Evolutionary conservation across 2,888 invertebrate species (phyloP), one percentile per base, ranked within the genome.

Genomic region (Poecilobothrus nobilitatus): DNA sequence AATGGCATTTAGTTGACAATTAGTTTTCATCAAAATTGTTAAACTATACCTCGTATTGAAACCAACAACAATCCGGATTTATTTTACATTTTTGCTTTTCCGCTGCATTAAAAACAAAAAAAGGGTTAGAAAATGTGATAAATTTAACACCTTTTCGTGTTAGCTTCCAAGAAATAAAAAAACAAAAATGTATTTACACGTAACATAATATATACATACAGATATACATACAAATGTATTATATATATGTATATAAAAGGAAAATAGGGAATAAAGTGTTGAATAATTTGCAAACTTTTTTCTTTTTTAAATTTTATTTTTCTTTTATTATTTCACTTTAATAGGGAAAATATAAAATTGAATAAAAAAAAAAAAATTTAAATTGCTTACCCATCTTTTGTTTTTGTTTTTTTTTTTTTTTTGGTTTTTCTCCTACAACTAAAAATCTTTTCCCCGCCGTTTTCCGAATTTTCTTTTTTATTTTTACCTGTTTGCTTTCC

Each of bases 71-170:
- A 41, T 41, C n/a, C n/a, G 7, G 9, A 3, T 8, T 41, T 8
- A 41, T 41, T 41, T 41, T 53, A 53, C 15, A 53, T 27, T 27
- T 27, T 27, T n/a, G n/a, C 27, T 18, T n/a, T 18, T 18, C 15
- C 1, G 15, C 18, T 2, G 53, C 18, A 53, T 5, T 27, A 27
- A 27, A 12, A 53, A n/a, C n/a, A n/a, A n/a, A 53, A 53, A 53
- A 53, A 53, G 53, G 53, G 53, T 53, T 53, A n/a, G 3, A 53
- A 53, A 53, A 53, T 12, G 53, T 53, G 53, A 53, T 53, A 53
- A 53, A 53, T 53, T 53, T 53, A 53, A 53, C 53, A n/a, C 53
- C 53, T 53, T 15, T 53, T 53, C 53, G 53, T 53, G 53, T 53
- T 53, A 15, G 18, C 53, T 53, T 27, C 53, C 53, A n/a, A 18